Evolutionary conservation across 2,888 invertebrate genomes (phyloP).

Genomic region (Bhutanitis thaidina): DNA sequence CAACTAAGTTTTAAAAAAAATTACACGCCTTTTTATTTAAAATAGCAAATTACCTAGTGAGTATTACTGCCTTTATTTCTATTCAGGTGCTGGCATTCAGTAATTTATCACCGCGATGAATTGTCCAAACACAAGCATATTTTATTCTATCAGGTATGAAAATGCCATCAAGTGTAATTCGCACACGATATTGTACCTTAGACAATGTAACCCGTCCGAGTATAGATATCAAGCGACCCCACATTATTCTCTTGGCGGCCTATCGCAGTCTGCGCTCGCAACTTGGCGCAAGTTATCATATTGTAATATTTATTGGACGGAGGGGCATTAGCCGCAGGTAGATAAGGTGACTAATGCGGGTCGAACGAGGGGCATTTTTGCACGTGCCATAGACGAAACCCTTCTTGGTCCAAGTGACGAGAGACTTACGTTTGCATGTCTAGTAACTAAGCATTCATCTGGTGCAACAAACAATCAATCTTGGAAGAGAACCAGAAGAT

Average conservation of each 20-base stretch:
- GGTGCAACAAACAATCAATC: too few species aligned
- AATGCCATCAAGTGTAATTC: not conserved
- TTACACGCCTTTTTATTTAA: too few species aligned
- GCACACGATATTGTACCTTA: conserved; percentile 21
- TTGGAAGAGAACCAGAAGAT: too few species aligned
- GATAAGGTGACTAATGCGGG: conserved; percentile 65
- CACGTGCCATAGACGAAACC: conserved; percentile 37
- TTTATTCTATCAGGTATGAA: too few species aligned
- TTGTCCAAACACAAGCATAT: too few species aligned
- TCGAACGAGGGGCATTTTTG: conserved; percentile 58
- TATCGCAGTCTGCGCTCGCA: conserved; percentile 32
- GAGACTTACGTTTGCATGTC: not conserved
- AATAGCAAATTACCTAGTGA: not conserved
- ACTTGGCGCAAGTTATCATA: conserved; percentile 52
- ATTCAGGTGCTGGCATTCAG: not conserved
- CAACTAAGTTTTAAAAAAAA: not conserved
- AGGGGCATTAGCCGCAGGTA: conserved; percentile 54
- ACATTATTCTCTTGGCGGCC: conserved; percentile 25
- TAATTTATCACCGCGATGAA: too few species aligned
- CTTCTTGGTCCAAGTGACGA: conserved; percentile 21
- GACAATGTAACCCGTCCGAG: conserved; percentile 20
- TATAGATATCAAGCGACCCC: conserved; percentile 29
- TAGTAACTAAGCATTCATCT: too few species aligned
- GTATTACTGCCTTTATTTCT: conserved; percentile 5
- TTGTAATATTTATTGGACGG: conserved; percentile 58